Conservation (phyloP, 1,140 invertebrate genomes). For the Bombus sylvicola region DNA sequence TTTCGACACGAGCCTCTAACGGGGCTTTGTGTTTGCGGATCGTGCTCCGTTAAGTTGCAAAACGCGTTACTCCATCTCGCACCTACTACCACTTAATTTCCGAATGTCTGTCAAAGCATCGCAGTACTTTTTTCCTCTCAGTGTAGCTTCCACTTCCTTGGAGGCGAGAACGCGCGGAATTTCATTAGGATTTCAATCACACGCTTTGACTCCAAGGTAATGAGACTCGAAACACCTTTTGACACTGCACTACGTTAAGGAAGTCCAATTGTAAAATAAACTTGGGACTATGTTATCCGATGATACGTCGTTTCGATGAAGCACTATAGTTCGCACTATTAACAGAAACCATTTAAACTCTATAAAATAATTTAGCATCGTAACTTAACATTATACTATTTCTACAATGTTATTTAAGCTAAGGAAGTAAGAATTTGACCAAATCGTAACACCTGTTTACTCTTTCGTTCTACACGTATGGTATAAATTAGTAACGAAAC, state of each 20-base stretch:
- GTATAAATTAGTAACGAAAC: neutral
- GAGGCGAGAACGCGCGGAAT: neutral
- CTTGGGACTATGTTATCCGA: neutral
- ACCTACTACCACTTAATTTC: conserved; percentile 34
- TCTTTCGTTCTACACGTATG: neutral
- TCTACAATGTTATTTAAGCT: too few relatives aligned
- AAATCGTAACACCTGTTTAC: neutral
- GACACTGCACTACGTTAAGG: neutral
- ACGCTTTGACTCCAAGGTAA: neutral
- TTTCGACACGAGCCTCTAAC: conserved; percentile 25
- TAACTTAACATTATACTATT: too few relatives aligned
- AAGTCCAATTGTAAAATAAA: neutral
- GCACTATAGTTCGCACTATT: neutral
- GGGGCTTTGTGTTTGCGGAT: conserved; percentile 17
- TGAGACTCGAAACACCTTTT: neutral
- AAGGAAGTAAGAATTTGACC: neutral
- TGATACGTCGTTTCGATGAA: neutral
- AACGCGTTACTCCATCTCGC: conserved; percentile 24
- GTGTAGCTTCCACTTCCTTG: neutral
- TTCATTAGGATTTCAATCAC: conserved; percentile 3
- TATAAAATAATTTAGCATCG: too few relatives aligned
- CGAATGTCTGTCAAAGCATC: conserved; percentile 33
- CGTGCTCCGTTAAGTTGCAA: conserved; percentile 41
- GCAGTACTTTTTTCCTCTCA: neutral
- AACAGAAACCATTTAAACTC: too few relatives aligned